Evolutionary conservation across 2,113 vertebrate genomes (phyloP), one percentile per base, ranked within the genome.

Genomic region (Xiphophorus hellerii): DNA sequence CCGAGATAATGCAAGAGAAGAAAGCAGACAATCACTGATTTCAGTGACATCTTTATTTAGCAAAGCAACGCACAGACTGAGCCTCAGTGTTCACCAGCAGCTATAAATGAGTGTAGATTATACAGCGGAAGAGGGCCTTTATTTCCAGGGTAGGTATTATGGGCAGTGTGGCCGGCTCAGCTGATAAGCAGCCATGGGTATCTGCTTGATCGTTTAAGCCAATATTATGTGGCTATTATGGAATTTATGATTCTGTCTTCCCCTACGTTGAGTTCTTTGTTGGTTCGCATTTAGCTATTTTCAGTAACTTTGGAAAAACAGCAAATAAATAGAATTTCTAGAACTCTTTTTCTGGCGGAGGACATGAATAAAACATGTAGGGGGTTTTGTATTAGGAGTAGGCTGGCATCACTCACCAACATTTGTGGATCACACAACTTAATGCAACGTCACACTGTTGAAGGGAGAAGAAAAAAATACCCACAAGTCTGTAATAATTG

Each of bases 51-150:
- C 58, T 71, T 73, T 67, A 67, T 76, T 78, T 67, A 83, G 79
- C 66, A 80, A 73, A 78, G 64, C 63, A 54, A 69, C 66, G 48
- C 69, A 78, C 11, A 67, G 67, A 77, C 35, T 68, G 17, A 82
- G 39, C 76, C 33, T 58, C 75, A 86, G 82, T 79, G 58, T 48
- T 79, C n/a, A 42, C 15, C 79, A 75, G 62, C 78, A 73, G 77
- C 70, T 77, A 68, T 83, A 68, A 80, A 84, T 86, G 76, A 85
- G 65, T 71, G 67, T 61, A 78, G 69, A 85, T 89, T 86, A 86
- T 78, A 78, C 64, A 58, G 25, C 54, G 81, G 35, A 65, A 77
- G 62, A n/a, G 65, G 69, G 72, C 66, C 44, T 87, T 85, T 69
- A 17, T 62, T 73, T 83, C 71, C 63, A 72, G 58, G 60, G 44